phyloP scores from a whole-genome alignment of 92 coral and sea anemone species.

The Heliopora coerulea region DNA sequence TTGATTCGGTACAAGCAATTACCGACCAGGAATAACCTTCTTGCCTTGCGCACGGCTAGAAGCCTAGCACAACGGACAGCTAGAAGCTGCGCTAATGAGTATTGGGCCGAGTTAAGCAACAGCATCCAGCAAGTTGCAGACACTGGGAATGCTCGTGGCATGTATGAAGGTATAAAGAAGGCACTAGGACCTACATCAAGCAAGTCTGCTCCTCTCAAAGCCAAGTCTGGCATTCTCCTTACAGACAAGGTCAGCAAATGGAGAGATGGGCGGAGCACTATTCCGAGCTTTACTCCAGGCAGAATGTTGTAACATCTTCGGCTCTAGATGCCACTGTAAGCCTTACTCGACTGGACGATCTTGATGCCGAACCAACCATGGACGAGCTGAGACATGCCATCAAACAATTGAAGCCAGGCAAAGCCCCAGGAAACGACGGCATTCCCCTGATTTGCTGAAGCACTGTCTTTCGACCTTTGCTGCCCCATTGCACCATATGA shows the following conservation, averaged over 20 bases:
- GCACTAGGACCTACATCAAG: constrained; percentile 11
- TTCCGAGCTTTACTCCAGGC: too few species aligned
- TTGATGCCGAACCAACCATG: constrained; percentile 17
- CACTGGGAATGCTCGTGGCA: constrained; percentile 17
- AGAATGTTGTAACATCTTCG: neutral
- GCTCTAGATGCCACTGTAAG: constrained; percentile 22
- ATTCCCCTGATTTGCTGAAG: constrained; percentile 21
- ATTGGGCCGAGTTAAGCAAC: constrained; percentile 30
- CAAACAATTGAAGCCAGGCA: neutral
- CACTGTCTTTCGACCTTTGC: neutral
- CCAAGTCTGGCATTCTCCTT: constrained; percentile 25
- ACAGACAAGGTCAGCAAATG: constrained; percentile 26
- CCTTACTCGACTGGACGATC: constrained; percentile 17
- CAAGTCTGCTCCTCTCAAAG: constrained; percentile 33
- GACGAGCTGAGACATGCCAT: constrained; percentile 27
- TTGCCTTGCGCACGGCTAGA: constrained; percentile 9
- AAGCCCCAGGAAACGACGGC: constrained; percentile 24
- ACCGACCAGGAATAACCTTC: constrained; percentile 32
- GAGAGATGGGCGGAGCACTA: too few species aligned
- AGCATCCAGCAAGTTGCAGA: constrained; percentile 31
- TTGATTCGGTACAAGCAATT: constrained; percentile 22
- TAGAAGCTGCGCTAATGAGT: constrained; percentile 34
- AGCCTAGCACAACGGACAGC: constrained; percentile 32
- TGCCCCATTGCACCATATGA: constrained; percentile 11
- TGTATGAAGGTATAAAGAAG: constrained; percentile 43